A percentile compares a stretch with the other conserved stretches of the same genome.
phyloP scores from a whole-genome alignment of 2,888 invertebrate species.

The Pemphredon lugubris region DNA sequence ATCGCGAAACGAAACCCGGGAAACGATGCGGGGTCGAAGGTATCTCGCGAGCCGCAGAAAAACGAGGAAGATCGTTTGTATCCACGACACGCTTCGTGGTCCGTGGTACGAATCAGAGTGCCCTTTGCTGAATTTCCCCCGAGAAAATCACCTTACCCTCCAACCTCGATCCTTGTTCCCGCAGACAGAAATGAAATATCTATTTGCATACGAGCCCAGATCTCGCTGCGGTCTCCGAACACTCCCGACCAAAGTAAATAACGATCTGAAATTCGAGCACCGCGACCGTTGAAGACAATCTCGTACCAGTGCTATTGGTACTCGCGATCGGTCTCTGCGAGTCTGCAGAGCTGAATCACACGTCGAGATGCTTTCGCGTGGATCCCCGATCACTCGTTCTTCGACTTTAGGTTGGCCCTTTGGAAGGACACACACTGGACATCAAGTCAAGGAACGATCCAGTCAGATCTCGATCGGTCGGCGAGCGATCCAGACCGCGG shows the following conservation, averaged over 20 bases:
- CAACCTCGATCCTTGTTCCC: conserved; percentile 58
- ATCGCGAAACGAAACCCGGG: conserved; percentile 34
- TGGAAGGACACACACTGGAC: no score
- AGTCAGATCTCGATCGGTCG: no score
- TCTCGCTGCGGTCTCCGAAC: conserved; percentile 48
- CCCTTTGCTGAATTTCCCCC: conserved; percentile 66
- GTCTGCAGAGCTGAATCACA: no score
- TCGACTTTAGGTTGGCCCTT: no score
- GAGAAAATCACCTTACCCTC: conserved; percentile 69
- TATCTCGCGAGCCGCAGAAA: conserved; percentile 9
- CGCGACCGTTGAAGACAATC: conserved; percentile 25
- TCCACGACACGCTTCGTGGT: conserved; percentile 49
- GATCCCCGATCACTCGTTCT: no score
- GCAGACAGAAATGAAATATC: conserved; percentile 67
- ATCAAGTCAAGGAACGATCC: no score
- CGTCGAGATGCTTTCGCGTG: no score
- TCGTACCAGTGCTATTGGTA: no score
- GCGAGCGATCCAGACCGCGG: no score
- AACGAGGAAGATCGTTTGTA: conserved; percentile 49
- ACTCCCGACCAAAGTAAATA: conserved; percentile 52
- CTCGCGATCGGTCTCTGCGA: no score
- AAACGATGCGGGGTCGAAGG: conserved; percentile 9
- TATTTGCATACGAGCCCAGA: conserved; percentile 64
- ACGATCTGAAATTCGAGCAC: conserved; percentile 54
- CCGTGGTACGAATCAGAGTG: conserved; percentile 46